Conservation (phyloP, 2,888 invertebrate genomes). For the Zygogramma bicolorata region DNA sequence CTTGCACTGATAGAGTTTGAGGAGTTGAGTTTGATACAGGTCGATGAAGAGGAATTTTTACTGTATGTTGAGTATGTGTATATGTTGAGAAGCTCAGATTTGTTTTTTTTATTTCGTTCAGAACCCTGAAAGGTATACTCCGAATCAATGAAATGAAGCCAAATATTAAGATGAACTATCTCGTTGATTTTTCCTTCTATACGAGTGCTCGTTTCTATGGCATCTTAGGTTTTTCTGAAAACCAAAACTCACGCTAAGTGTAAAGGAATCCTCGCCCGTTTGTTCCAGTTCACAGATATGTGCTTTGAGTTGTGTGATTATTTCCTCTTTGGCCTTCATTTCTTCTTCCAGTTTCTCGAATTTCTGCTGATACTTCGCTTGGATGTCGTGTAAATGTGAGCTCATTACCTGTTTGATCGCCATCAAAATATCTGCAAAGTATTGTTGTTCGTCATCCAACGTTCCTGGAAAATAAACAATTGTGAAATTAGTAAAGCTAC, state of each 20-base stretch:
- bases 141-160: no score
- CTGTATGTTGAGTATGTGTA: no score
- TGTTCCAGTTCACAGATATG: slow-evolving; percentile 78
- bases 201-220: no score
- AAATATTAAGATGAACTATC: no score
- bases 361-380: slow-evolving; percentile 78
- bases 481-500: background rate
- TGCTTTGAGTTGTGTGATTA: slow-evolving; percentile 82
- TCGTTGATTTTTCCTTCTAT: no score
- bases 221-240: no score
- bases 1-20: no score
- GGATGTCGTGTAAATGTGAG: slow-evolving; percentile 78
- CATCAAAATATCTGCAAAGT: slow-evolving; percentile 82
- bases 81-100: no score
- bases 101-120: no score
- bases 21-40: no score
- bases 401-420: slow-evolving; percentile 86
- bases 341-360: slow-evolving; percentile 84
- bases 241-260: slow-evolving; percentile 56
- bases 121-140: no score
- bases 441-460: slow-evolving; percentile 80
- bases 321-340: slow-evolving; percentile 83
- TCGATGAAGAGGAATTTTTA: no score
- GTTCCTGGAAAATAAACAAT: slow-evolving; percentile 66
- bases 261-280: slow-evolving; percentile 61